These are phyloP conservation scores for Lophura nycthemera DNA, from an alignment of 2,113 vertebrate species.

Conservation along the genomic window DNA sequence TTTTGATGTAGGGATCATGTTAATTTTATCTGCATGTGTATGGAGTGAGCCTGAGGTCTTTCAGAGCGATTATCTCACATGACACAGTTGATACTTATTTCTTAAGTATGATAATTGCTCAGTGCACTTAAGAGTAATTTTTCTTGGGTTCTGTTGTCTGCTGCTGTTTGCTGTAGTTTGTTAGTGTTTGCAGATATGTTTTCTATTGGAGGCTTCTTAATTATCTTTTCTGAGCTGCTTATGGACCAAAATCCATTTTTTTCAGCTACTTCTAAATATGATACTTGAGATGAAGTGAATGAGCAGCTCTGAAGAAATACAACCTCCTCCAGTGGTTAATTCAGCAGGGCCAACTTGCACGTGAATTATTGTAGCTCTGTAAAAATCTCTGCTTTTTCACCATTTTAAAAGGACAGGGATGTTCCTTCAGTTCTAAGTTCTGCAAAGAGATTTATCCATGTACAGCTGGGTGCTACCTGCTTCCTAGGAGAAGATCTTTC, in stretches of 20 bases:
- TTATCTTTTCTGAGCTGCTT: neutral
- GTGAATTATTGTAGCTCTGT: neutral
- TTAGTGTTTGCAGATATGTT: fast-evolving
- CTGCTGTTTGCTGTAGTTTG: neutral
- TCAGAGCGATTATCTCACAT: neutral
- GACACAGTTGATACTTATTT: fast-evolving
- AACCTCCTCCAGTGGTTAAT: neutral
- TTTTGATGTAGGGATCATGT: neutral
- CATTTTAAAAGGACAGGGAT: fast-evolving
- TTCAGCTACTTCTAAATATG: neutral
- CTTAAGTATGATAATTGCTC: fast-evolving
- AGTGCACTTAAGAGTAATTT: fast-evolving
- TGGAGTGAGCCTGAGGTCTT: neutral
- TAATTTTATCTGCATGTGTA: neutral
- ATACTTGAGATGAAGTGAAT: neutral
- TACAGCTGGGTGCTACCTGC: neutral
- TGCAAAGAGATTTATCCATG: neutral
- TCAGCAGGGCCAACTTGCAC: neutral
- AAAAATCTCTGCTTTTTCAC: neutral
- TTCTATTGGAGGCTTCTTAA: neutral
- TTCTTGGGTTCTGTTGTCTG: neutral
- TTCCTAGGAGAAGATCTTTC: neutral
- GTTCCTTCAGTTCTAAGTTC: neutral
- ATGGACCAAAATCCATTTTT: neutral
- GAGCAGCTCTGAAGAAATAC: neutral